Conservation (phyloP, 1,140 invertebrate species). For the Drosophila chauvacae region DNA sequence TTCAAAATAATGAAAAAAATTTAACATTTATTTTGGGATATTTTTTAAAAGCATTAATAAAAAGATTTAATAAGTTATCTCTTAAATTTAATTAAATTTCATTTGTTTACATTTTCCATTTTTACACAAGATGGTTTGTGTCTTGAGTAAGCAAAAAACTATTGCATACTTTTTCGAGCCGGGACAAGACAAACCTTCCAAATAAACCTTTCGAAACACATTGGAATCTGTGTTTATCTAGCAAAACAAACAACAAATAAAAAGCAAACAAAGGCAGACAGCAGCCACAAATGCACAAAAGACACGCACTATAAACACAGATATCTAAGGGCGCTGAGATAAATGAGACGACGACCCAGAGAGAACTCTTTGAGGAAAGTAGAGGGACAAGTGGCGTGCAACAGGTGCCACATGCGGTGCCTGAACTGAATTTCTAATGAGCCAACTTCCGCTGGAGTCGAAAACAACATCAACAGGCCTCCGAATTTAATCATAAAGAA, state of each 20-base stretch:
- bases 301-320: conserved; percentile 33
- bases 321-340: conserved; percentile 18
- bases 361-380: conserved; percentile 17
- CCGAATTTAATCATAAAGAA: conserved; percentile 52
- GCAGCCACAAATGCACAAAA: conserved; percentile 21
- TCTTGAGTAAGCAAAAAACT: background rate
- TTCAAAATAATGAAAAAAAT: too few relatives aligned
- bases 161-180: conserved; percentile 20
- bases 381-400: conserved; percentile 25
- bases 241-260: conserved; percentile 26
- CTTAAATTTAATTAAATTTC: background rate
- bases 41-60: too few relatives aligned
- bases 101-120: background rate
- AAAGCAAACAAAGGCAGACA: conserved; percentile 28
- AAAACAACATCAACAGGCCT: conserved; percentile 16
- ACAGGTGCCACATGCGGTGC: conserved; percentile 47
- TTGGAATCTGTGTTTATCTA: conserved; percentile 36
- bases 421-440: conserved; percentile 72
- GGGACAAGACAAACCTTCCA: conserved; percentile 22
- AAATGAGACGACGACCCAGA: conserved; percentile 11
- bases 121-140: background rate
- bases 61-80: too few relatives aligned
- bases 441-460: conserved; percentile 55
- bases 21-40: too few relatives aligned
- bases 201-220: conserved; percentile 15